phyloP scores from a whole-genome alignment of 2,113 vertebrate species.

The Tetrao urogallus region DNA sequence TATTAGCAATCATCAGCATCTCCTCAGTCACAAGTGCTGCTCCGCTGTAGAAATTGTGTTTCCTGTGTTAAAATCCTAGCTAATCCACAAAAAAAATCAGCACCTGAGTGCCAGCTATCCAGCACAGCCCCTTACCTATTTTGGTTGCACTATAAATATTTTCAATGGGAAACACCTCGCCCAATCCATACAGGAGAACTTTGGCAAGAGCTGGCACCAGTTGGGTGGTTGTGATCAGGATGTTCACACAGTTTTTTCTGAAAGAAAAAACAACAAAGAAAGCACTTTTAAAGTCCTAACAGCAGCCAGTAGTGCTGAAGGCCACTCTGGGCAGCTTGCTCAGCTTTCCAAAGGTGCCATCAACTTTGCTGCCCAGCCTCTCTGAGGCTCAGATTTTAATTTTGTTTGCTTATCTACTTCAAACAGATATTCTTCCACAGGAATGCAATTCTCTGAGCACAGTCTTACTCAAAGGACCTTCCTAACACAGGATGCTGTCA shows the following conservation, averaged over 20 bases:
- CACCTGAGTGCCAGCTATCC: not conserved
- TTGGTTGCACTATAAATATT: conserved; percentile 99
- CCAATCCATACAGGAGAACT: conserved; percentile 95
- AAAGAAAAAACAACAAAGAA: conserved; percentile 6
- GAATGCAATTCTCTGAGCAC: not conserved
- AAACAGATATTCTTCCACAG: not conserved
- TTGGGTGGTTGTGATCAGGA: conserved; percentile 97
- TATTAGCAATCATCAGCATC: not conserved
- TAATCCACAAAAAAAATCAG: not conserved
- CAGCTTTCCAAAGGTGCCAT: not conserved
- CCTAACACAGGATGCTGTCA: not conserved
- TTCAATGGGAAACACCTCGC: conserved; percentile 95
- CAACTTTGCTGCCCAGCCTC: not conserved
- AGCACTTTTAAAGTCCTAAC: not conserved
- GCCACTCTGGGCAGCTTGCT: not conserved
- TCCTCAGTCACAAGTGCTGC: fast-evolving
- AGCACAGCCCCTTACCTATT: conserved; percentile 84
- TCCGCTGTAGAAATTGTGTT: not conserved
- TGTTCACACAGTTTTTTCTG: conserved; percentile 95
- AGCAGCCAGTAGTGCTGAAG: not conserved
- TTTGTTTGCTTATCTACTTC: not conserved
- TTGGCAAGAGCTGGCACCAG: conserved; percentile 97
- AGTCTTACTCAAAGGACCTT: not conserved
- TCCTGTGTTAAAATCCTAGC: not conserved
- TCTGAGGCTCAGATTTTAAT: not conserved